phyloP scores from a whole-genome alignment of 2,113 vertebrate species.

The Pteronura brasiliensis region DNA sequence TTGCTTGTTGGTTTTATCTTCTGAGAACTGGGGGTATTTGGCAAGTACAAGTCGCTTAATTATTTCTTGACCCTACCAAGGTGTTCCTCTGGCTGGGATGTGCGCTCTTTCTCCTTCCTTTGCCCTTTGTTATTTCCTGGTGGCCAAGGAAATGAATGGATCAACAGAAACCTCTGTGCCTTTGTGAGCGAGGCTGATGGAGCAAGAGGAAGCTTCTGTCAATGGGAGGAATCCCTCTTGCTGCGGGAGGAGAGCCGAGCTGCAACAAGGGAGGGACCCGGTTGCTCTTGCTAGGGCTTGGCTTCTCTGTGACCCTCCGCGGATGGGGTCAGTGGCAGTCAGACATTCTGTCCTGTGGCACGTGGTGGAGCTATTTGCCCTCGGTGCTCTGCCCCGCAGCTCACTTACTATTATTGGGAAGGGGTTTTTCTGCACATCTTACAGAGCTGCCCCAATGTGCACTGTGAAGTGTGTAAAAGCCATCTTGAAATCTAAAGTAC shows the following conservation, averaged over 20 bases:
- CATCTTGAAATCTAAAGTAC: not conserved
- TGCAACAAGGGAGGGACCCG: too few relatives aligned
- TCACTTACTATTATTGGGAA: not conserved
- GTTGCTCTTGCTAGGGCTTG: not conserved
- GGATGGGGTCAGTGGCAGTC: not conserved
- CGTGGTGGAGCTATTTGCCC: not conserved
- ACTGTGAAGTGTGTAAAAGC: not conserved
- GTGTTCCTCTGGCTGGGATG: not conserved
- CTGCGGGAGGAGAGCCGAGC: not conserved
- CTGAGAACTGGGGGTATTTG: not conserved
- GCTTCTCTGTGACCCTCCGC: not conserved
- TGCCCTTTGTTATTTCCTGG: not conserved
- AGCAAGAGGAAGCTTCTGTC: not conserved
- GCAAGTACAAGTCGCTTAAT: not conserved
- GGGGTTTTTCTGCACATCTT: not conserved
- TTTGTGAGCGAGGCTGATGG: not conserved
- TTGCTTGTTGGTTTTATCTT: not conserved
- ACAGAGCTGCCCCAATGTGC: not conserved
- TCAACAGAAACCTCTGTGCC: not conserved
- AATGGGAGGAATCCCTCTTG: not conserved
- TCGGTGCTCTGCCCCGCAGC: not conserved
- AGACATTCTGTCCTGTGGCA: not conserved
- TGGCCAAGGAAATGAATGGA: not conserved
- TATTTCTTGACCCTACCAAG: not conserved
- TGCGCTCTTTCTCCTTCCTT: not conserved